Conservation (phyloP, 2,888 invertebrate species). For the Parnassius mnemosyne region DNA sequence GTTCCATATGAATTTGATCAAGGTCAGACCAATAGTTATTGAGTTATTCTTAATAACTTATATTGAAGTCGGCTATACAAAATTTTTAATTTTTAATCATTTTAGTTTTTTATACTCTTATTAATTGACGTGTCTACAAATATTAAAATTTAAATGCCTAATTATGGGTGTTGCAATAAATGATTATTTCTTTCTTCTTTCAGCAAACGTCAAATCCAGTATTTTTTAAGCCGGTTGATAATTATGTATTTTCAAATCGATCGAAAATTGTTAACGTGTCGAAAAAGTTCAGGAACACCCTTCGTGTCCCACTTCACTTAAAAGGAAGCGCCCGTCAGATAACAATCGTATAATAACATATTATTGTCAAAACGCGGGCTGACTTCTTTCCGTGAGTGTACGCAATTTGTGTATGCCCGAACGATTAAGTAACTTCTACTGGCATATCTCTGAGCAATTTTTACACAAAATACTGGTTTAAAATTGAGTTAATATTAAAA, state of each 20-base stretch:
- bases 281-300: slow-evolving; percentile 28
- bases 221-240: not conserved
- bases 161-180: no score
- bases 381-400: slow-evolving; percentile 38
- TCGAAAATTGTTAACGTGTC: slow-evolving; percentile 30
- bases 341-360: slow-evolving; percentile 36
- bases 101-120: no score
- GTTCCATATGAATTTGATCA: no score
- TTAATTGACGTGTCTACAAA: no score
- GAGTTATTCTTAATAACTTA: no score
- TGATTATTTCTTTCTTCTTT: no score
- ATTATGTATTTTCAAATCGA: not conserved
- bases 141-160: no score
- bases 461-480: slow-evolving; percentile 4
- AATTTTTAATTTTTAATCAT: no score
- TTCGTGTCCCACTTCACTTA: slow-evolving; percentile 40
- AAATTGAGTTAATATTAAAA: no score
- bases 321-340: slow-evolving; percentile 33
- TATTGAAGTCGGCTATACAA: no score
- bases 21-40: no score
- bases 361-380: slow-evolving; percentile 32
- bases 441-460: slow-evolving; percentile 4
- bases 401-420: slow-evolving; percentile 37
- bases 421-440: slow-evolving; percentile 36
- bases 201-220: no score